Percentiles rank a stretch among this genome's conserved stretches.
Conservation (phyloP, 2,113 vertebrate species). For the Pteropus alecto region DNA sequence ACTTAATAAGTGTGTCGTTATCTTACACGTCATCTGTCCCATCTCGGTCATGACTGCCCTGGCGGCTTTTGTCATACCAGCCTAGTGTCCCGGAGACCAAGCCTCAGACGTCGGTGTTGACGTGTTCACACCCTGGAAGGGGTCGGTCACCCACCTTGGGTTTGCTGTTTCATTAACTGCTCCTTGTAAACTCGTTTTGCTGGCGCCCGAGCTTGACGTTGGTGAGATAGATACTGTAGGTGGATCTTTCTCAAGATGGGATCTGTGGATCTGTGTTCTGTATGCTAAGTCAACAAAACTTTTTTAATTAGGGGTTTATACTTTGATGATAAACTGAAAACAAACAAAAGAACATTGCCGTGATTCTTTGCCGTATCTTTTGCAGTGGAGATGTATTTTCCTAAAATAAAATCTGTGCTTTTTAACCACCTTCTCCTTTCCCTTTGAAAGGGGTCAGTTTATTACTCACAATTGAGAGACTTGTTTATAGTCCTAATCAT, state of each 20-base stretch:
- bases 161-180: neutral
- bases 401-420: neutral
- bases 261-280: neutral
- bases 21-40: rapidly evolving
- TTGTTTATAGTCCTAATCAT: neutral
- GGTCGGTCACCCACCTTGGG: rapidly evolving
- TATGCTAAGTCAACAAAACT: neutral
- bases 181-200: neutral
- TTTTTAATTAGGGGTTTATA: neutral
- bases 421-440: neutral
- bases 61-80: neutral
- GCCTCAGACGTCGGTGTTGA: neutral
- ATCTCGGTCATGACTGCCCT: neutral
- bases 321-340: neutral
- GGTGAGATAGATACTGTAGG: neutral
- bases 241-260: neutral
- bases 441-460: neutral
- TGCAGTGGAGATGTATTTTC: neutral
- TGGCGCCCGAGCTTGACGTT: neutral
- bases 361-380: neutral
- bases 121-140: neutral
- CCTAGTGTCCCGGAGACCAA: neutral
- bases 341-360: neutral
- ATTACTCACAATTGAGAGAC: neutral
- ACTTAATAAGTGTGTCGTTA: rapidly evolving